A percentile compares a stretch with the other conserved stretches of the same genome.
These are phyloP conservation scores for Nebria brevicollis DNA, from an alignment of 2,888 invertebrate species.

Conservation along the genomic window DNA sequence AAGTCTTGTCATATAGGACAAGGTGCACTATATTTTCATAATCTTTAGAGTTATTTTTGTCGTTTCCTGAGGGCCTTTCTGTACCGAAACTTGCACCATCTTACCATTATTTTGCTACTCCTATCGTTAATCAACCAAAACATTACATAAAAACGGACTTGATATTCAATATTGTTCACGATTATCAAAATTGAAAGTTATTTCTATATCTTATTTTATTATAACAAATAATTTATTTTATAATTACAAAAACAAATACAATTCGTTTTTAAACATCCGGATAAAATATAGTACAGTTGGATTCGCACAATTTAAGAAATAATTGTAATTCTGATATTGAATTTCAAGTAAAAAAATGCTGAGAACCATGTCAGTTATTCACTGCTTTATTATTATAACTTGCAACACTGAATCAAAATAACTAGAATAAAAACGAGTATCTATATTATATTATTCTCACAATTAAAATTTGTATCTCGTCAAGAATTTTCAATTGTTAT, in stretches of 20 bases:
- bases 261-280: not conserved
- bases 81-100: constrained; percentile 7
- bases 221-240: not conserved
- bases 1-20: constrained; percentile 30
- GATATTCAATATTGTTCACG: not conserved
- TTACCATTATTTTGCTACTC: constrained; percentile 12
- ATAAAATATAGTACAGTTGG: not conserved
- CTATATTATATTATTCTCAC: not conserved
- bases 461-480: not conserved
- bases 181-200: constrained; percentile 27
- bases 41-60: constrained; percentile 3
- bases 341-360: not conserved
- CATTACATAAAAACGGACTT: not conserved
- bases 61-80: constrained; percentile 27
- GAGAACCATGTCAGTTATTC: not conserved
- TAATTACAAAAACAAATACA: not conserved
- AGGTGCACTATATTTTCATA: constrained; percentile 30
- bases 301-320: not conserved
- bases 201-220: not conserved
- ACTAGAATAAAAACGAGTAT: not conserved
- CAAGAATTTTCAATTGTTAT: not conserved
- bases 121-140: constrained; percentile 23
- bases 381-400: not conserved
- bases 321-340: not conserved
- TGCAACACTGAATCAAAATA: not conserved